Evolutionary conservation across 2,888 invertebrate genomes (phyloP).

Genomic region (Gari tellinella): DNA sequence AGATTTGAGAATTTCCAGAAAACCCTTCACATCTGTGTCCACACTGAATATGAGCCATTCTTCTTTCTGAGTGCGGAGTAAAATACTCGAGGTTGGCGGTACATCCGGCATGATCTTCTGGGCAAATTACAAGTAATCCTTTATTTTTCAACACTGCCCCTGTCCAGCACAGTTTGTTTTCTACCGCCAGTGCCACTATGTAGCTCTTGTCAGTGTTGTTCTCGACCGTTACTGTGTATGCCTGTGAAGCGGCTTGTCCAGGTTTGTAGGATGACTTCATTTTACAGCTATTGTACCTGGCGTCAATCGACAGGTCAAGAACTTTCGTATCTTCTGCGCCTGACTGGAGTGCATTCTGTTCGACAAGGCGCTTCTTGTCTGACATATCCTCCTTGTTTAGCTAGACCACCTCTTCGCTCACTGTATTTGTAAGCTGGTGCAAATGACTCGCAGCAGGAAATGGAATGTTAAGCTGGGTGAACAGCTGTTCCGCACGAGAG

Average conservation of each 20-base stretch:
- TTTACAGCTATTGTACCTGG: conserved; percentile 12
- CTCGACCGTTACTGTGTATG: conserved; percentile 20
- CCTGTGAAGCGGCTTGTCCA: conserved; percentile 17
- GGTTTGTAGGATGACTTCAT: conserved; percentile 20
- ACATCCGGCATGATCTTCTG: conserved; percentile 15
- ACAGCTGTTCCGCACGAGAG: background rate
- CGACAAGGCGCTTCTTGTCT: conserved; percentile 7
- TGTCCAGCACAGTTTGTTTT: conserved; percentile 15
- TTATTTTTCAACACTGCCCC: conserved; percentile 5
- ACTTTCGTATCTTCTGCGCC: background rate
- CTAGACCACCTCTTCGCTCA: background rate
- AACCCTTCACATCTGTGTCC: no score
- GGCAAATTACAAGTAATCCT: conserved; percentile 10
- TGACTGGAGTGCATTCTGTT: background rate
- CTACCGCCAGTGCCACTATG: conserved; percentile 10
- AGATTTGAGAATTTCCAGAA: no score
- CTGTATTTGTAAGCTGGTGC: conserved; percentile 7
- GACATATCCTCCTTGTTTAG: conserved; percentile 16
- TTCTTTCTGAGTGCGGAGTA: conserved; percentile 12
- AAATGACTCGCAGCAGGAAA: conserved; percentile 1
- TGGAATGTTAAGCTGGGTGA: conserved; percentile 5
- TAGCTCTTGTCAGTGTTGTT: conserved; percentile 19
- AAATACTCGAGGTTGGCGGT: conserved; percentile 17
- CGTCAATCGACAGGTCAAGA: conserved; percentile 10
- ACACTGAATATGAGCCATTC: no score